Percentiles rank a stretch among this genome's conserved stretches.
These are phyloP conservation scores for Drosophila setosimentum DNA, from an alignment of 2,888 invertebrate genomes.

Conservation along the genomic window DNA sequence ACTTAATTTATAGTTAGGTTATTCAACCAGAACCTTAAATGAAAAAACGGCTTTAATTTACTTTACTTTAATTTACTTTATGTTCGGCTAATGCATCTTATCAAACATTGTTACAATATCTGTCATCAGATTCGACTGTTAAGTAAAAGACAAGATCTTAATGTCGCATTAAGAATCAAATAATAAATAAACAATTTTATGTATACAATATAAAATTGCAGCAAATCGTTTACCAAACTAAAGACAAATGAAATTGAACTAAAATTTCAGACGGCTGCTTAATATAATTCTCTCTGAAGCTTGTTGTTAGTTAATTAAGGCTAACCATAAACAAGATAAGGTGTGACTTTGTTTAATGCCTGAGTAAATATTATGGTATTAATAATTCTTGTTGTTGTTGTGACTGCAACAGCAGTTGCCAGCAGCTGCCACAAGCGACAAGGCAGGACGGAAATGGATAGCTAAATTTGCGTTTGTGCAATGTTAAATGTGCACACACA, in stretches of 20 bases:
- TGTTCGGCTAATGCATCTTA: neutral
- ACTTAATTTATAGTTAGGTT: neutral
- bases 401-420: conserved; percentile 22
- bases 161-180: neutral
- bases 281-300: conserved; percentile 13
- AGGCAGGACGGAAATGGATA: conserved; percentile 23
- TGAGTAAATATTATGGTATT: conserved; percentile 59
- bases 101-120: neutral
- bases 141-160: neutral
- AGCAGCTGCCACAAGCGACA: conserved; percentile 40
- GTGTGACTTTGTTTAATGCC: conserved; percentile 73
- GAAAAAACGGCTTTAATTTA: neutral
- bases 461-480: conserved; percentile 51
- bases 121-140: neutral
- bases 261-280: conserved; percentile 4
- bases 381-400: conserved; percentile 36
- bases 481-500: conserved; percentile 29
- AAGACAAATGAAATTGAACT: conserved; percentile 7
- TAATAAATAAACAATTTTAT: too few relatives aligned
- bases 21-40: neutral
- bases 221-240: neutral
- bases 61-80: fast-evolving
- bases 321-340: conserved; percentile 48
- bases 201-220: neutral
- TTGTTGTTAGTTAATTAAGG: conserved; percentile 59